These are phyloP conservation scores for Hydrochoerus hydrochaeris DNA, from an alignment of 2,113 vertebrate species.

Conservation along the genomic window DNA sequence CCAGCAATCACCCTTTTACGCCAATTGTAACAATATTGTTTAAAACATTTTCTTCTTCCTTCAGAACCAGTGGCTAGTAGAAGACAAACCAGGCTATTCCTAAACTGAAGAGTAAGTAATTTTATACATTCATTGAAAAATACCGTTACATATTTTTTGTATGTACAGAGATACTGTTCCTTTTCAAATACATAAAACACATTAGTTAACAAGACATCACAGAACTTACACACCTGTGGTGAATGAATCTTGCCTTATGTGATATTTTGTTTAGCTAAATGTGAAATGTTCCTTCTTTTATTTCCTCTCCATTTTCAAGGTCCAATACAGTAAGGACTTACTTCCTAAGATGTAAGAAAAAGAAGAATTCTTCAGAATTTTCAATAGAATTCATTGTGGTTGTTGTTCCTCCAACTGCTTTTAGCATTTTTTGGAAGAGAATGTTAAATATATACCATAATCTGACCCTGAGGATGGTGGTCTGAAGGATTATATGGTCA, in stretches of 20 bases:
- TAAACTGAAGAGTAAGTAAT: not conserved
- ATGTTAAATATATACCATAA: not conserved
- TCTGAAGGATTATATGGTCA: not conserved
- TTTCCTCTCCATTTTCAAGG: not conserved
- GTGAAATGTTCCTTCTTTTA: not conserved
- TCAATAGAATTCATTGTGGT: not conserved
- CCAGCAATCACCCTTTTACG: not conserved
- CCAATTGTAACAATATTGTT: constrained; percentile 12
- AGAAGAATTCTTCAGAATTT: not conserved
- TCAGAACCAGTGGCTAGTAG: not conserved
- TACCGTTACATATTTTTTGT: not conserved
- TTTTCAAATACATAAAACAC: not conserved
- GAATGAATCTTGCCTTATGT: not conserved
- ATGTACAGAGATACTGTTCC: not conserved
- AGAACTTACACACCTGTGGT: not conserved
- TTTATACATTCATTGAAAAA: not conserved
- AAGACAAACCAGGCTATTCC: not conserved
- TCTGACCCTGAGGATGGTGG: not conserved
- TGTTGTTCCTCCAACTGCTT: not conserved
- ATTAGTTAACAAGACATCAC: not conserved
- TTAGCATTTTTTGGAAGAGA: not conserved
- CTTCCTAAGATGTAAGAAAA: not conserved
- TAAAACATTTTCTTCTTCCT: constrained; percentile 4
- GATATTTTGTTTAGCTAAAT: not conserved
- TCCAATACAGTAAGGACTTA: not conserved